phyloP scores from a whole-genome alignment of 1,140 invertebrate genomes.

The Polypedilum vanderplanki region DNA sequence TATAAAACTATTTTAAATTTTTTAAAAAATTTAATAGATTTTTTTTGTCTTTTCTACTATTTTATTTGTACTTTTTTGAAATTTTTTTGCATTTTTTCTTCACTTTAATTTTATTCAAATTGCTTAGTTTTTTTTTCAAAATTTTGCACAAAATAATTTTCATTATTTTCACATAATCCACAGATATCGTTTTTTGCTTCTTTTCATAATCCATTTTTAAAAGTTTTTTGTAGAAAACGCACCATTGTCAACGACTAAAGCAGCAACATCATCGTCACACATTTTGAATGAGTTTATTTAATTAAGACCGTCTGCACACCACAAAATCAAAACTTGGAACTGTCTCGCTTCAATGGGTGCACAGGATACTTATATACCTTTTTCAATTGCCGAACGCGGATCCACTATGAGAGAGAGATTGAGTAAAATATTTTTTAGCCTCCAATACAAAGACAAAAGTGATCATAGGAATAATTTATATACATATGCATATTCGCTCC shows the following conservation, averaged over 20 bases:
- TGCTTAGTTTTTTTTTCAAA: too few relatives aligned
- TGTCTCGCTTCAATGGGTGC: neutral
- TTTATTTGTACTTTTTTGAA: too few relatives aligned
- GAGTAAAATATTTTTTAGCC: neutral
- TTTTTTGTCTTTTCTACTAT: too few relatives aligned
- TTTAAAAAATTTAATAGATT: too few relatives aligned
- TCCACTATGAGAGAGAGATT: neutral
- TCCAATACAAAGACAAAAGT: too few relatives aligned
- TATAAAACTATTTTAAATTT: too few relatives aligned
- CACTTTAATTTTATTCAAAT: too few relatives aligned
- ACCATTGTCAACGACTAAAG: conserved; percentile 78
- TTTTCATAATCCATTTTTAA: neutral
- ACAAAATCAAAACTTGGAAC: conserved; percentile 31
- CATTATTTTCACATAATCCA: neutral
- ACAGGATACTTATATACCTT: conserved; percentile 30
- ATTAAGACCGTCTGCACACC: conserved; percentile 29
- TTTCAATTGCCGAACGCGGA: neutral
- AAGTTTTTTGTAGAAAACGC: neutral
- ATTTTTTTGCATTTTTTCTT: too few relatives aligned
- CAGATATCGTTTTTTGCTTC: neutral
- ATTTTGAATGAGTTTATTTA: conserved; percentile 48
- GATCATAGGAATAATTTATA: neutral
- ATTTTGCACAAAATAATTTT: neutral
- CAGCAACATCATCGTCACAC: conserved; percentile 77
- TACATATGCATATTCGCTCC: neutral